A percentile compares a stretch with the other conserved stretches of the same genome.
Conservation (phyloP, 2,888 invertebrate genomes). For the Nomada ruficornis region DNA sequence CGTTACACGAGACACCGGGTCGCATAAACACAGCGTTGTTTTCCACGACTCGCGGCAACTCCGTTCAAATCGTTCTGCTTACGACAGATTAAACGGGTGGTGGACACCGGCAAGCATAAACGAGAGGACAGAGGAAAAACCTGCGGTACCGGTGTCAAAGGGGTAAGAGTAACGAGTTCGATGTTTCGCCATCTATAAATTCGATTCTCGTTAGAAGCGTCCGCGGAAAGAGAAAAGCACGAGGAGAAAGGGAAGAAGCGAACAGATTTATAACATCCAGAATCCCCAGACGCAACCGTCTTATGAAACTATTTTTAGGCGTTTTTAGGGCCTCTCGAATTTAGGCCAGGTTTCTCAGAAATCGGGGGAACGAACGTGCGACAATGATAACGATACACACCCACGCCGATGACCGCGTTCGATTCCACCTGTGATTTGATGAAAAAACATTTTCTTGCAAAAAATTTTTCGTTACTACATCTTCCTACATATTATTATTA, state of each 20-base stretch:
- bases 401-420: conserved; percentile 38
- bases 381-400: conserved; percentile 47
- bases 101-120: not conserved
- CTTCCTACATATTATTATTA: too few relatives aligned
- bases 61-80: too few relatives aligned
- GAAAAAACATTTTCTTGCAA: not conserved
- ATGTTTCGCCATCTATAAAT: conserved; percentile 44
- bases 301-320: conserved; percentile 67
- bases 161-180: conserved; percentile 10
- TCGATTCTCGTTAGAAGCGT: conserved; percentile 53
- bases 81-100: too few relatives aligned
- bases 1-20: not conserved
- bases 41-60: not conserved
- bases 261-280: conserved; percentile 65
- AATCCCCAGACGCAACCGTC: conserved; percentile 63
- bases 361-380: conserved; percentile 47
- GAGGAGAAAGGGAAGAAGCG: conserved; percentile 55
- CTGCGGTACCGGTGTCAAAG: not conserved
- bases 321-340: conserved; percentile 66
- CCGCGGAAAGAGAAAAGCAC: conserved; percentile 42
- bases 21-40: conserved; percentile 1
- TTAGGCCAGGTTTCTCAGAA: conserved; percentile 66
- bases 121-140: conserved; percentile 4
- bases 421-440: conserved; percentile 33
- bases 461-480: too few relatives aligned